These are phyloP conservation scores for Drosophila quinaria DNA, from an alignment of 2,888 invertebrate species.

Conservation along the genomic window DNA sequence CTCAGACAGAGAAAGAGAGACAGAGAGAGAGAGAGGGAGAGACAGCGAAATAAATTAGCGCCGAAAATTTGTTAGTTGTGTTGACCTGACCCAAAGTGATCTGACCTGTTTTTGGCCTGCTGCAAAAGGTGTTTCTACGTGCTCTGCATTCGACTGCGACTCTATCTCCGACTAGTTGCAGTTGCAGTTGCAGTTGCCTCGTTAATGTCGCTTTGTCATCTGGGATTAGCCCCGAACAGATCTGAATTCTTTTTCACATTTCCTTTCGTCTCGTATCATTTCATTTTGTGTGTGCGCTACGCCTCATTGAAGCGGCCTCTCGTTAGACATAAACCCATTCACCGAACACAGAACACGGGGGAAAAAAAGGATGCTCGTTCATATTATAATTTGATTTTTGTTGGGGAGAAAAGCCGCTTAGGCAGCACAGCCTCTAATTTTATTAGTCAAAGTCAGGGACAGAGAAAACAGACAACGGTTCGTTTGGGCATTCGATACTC, in stretches of 20 bases:
- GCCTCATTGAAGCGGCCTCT: slow-evolving; percentile 38
- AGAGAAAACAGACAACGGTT: background rate
- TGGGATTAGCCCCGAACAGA: slow-evolving; percentile 56
- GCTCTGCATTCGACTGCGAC: slow-evolving; percentile 9
- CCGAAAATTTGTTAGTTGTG: slow-evolving; percentile 64
- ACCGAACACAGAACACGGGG: slow-evolving; percentile 3
- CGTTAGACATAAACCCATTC: slow-evolving; percentile 7
- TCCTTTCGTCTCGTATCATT: slow-evolving; percentile 18
- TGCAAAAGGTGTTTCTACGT: slow-evolving; percentile 35
- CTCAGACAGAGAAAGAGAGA: background rate
- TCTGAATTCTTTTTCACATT: slow-evolving; percentile 8
- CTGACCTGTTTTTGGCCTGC: slow-evolving; percentile 46
- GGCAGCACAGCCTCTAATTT: slow-evolving; percentile 38
- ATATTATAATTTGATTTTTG: slow-evolving; percentile 70
- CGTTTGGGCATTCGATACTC: slow-evolving; percentile 20
- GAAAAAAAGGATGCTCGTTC: slow-evolving; percentile 39
- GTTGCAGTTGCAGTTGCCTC: slow-evolving; percentile 1
- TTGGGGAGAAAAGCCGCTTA: slow-evolving; percentile 62
- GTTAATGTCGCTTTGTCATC: slow-evolving; percentile 51
- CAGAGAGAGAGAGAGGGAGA: background rate
- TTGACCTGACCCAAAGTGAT: slow-evolving; percentile 36
- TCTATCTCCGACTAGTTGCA: background rate
- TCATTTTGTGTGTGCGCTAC: slow-evolving; percentile 37
- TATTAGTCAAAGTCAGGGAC: slow-evolving; percentile 37
- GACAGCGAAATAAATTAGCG: slow-evolving; percentile 56